A percentile compares a stretch with the other conserved stretches of the same genome.
phyloP scores from a whole-genome alignment of 2,113 vertebrate genomes.

The Poecilia latipinna region DNA sequence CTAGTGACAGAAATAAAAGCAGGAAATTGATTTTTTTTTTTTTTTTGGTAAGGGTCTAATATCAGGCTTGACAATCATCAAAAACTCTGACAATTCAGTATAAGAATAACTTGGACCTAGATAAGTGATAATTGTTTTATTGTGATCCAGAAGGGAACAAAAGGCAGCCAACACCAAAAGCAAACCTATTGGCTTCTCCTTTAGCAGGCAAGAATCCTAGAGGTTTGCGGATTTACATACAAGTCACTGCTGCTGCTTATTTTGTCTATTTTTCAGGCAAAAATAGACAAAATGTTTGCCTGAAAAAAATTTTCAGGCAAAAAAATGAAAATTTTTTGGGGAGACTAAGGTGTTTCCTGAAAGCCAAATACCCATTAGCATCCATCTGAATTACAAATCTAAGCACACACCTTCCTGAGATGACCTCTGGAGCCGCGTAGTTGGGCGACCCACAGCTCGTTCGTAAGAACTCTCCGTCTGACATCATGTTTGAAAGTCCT shows the following conservation, averaged over 20 bases:
- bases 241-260: neutral
- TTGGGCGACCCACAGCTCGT: constrained; percentile 99
- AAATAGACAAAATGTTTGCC: no score
- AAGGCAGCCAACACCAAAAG: neutral
- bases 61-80: no score
- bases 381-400: neutral
- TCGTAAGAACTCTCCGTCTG: constrained; percentile 95
- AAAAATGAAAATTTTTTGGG: no score
- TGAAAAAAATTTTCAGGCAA: no score
- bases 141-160: neutral
- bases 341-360: neutral
- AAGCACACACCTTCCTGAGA: constrained; percentile 93
- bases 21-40: neutral
- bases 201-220: neutral
- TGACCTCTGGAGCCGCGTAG: constrained; percentile 98
- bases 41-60: neutral
- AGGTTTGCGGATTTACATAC: neutral
- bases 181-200: neutral
- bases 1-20: neutral
- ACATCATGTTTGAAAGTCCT: constrained; percentile 99
- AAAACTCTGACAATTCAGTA: no score
- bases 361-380: no score
- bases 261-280: no score
- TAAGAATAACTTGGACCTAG: neutral
- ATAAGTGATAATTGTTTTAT: neutral